Evolutionary conservation across 2,797 vertebrate genomes (phyloP).

Genomic region (Threskiornis aethiopicus): DNA sequence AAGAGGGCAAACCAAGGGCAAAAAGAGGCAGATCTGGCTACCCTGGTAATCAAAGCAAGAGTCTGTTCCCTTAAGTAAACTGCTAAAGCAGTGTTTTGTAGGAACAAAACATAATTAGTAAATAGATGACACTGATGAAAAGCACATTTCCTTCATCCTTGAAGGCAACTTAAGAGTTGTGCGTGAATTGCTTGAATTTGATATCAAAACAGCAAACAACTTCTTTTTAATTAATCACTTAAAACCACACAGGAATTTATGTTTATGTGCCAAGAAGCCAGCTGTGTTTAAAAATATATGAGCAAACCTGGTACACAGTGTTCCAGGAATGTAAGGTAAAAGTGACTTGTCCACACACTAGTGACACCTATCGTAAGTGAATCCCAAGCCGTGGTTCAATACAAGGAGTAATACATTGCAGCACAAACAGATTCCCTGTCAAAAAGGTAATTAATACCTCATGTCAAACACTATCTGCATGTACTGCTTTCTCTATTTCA

Average conservation of each 20-base stretch:
- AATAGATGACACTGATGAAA: slow-evolving; percentile 63
- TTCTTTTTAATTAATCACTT: slow-evolving; percentile 79
- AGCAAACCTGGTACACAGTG: background rate
- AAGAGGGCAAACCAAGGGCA: background rate
- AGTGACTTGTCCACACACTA: background rate
- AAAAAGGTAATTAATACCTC: slow-evolving; percentile 22
- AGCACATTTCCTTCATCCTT: slow-evolving; percentile 73
- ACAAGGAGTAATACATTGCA: background rate
- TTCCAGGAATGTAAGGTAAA: background rate
- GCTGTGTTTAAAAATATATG: slow-evolving; percentile 66
- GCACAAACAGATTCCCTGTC: background rate
- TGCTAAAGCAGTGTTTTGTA: slow-evolving; percentile 44
- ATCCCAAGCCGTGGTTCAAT: background rate
- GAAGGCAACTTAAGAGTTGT: slow-evolving; percentile 76
- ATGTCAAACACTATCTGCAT: background rate
- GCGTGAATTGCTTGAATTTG: slow-evolving; percentile 76
- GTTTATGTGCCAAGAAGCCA: slow-evolving; percentile 71
- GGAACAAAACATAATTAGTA: slow-evolving; percentile 63
- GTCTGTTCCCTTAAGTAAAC: slow-evolving; percentile 12
- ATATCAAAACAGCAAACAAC: slow-evolving; percentile 62
- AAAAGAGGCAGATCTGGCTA: background rate
- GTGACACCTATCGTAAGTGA: background rate
- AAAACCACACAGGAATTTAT: slow-evolving; percentile 63
- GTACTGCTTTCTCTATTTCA: background rate
- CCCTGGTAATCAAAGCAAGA: background rate